A percentile compares a stretch with the other conserved stretches of the same genome.
Conservation (phyloP, 1,140 invertebrate genomes). For the Bombus cullumanus region DNA sequence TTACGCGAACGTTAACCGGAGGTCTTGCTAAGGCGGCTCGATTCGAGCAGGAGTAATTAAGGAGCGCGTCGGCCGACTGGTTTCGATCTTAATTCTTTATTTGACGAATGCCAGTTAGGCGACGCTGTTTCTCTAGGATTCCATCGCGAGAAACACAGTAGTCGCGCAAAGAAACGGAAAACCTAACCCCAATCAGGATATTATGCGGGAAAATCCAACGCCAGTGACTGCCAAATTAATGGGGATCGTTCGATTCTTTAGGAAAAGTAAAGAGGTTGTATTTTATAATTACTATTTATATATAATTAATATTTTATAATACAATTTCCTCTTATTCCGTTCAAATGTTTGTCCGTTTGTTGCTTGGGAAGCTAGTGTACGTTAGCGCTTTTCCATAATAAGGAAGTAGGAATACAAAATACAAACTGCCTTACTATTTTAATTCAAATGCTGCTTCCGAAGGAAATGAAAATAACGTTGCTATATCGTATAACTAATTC, state of each 20-base stretch:
- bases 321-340: too few relatives aligned
- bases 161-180: background rate
- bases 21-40: background rate
- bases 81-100: slow-evolving; percentile 24
- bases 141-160: background rate
- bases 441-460: background rate
- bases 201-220: background rate
- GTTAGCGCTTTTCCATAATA: background rate
- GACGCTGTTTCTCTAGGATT: background rate
- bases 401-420: background rate
- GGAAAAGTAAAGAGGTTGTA: too few relatives aligned
- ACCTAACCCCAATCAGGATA: background rate
- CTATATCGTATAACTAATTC: background rate
- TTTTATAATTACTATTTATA: too few relatives aligned
- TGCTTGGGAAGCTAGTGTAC: background rate
- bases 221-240: too few relatives aligned
- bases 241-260: too few relatives aligned
- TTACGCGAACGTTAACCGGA: slow-evolving; percentile 9
- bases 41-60: background rate
- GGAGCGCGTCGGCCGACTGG: slow-evolving; percentile 3
- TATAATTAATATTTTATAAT: too few relatives aligned
- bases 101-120: background rate
- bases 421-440: background rate
- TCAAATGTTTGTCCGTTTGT: too few relatives aligned
- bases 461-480: background rate